Percentiles rank a stretch among this genome's conserved stretches.
These are phyloP conservation scores for Trididemnum clinides DNA, from an alignment of 23 tunicate genomes.

Conservation along the genomic window DNA sequence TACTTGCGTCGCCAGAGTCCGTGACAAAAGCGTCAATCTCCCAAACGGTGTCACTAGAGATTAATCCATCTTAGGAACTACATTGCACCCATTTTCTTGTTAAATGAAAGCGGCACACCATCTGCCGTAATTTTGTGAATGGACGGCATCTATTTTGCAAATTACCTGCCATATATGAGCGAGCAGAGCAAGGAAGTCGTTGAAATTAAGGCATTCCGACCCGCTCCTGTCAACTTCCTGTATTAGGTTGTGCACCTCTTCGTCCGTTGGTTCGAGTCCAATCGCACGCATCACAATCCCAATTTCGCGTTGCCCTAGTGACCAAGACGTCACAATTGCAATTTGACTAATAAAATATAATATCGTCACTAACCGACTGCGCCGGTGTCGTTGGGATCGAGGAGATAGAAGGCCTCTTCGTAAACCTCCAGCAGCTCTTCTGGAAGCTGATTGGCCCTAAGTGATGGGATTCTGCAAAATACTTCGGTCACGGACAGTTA, in stretches of 20 bases:
- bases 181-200: constrained; percentile 82
- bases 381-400: constrained; percentile 82
- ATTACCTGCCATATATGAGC: constrained; percentile 90
- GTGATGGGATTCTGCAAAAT: constrained; percentile 84
- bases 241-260: constrained; percentile 69
- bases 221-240: constrained; percentile 86
- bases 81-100: no score
- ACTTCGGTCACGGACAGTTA: no score
- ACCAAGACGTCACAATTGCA: background rate
- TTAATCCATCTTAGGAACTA: no score
- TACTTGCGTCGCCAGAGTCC: no score
- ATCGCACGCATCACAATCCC: constrained; percentile 95
- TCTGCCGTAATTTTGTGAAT: no score
- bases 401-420: constrained; percentile 90
- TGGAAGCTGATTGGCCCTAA: constrained; percentile 88
- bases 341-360: background rate
- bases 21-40: no score
- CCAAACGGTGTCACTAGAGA: no score
- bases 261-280: constrained; percentile 93
- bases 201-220: constrained; percentile 77
- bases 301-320: constrained; percentile 71
- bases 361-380: constrained; percentile 55
- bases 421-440: constrained; percentile 86
- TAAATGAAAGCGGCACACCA: no score
- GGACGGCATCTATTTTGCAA: no score